Percentiles rank a stretch among this genome's conserved stretches.
phyloP scores from a whole-genome alignment of 2,888 invertebrate species.

The Leptogaster cylindrica region DNA sequence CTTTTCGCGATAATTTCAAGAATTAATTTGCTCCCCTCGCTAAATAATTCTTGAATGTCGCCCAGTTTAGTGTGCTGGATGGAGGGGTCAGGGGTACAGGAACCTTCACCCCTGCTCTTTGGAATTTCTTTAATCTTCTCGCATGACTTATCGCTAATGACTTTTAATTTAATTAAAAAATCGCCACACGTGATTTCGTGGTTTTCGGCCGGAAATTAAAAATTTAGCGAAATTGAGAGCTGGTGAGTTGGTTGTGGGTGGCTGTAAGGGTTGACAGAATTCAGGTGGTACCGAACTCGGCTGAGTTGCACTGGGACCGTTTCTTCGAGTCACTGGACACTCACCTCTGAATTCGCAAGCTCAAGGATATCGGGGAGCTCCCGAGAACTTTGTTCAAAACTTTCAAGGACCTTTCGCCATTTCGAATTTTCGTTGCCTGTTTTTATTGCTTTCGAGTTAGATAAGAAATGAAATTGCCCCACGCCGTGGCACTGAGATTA shows the following conservation, averaged over 20 bases:
- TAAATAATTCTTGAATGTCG: slow-evolving; percentile 16
- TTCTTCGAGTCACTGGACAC: not conserved
- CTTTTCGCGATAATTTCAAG: slow-evolving; percentile 31
- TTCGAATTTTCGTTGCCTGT: too few relatives aligned
- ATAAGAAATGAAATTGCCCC: too few relatives aligned
- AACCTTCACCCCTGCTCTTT: slow-evolving; percentile 38
- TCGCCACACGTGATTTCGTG: slow-evolving; percentile 50
- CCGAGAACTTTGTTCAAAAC: too few relatives aligned
- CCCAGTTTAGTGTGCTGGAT: not conserved
- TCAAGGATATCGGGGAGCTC: too few relatives aligned
- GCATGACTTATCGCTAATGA: slow-evolving; percentile 51
- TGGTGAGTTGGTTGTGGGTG: too few relatives aligned
- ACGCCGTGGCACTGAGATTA: too few relatives aligned
- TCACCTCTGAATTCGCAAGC: too few relatives aligned
- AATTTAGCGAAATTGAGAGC: slow-evolving; percentile 32
- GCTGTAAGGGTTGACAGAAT: not conserved
- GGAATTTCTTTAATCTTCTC: slow-evolving; percentile 48
- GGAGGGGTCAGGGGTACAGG: not conserved
- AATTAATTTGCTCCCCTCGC: slow-evolving; percentile 19
- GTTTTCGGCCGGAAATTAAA: slow-evolving; percentile 43
- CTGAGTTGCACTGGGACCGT: not conserved
- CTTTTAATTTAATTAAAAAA: slow-evolving; percentile 51
- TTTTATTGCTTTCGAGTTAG: too few relatives aligned
- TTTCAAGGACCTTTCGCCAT: too few relatives aligned
- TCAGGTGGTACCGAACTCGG: not conserved